Conservation (phyloP, 2,113 vertebrate species). For the Scopus umbretta region DNA sequence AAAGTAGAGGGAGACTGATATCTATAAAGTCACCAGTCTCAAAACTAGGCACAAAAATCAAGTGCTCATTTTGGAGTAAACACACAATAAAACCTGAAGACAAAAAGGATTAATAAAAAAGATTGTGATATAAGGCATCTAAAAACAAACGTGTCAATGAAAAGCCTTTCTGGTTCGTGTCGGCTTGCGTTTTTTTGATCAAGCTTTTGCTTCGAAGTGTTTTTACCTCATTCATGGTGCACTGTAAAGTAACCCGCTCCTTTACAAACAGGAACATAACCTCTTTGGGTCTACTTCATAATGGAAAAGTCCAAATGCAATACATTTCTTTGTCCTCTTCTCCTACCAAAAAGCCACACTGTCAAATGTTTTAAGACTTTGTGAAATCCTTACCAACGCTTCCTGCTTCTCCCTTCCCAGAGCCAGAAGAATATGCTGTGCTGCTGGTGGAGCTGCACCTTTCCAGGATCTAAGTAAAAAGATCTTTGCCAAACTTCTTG, state of each 20-base stretch:
- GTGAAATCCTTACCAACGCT: neutral
- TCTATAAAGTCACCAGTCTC: neutral
- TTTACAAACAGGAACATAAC: fast-evolving
- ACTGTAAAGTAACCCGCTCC: neutral
- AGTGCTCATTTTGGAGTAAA: neutral
- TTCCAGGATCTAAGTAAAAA: neutral
- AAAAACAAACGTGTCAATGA: neutral
- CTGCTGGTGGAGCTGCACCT: neutral
- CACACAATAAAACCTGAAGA: neutral
- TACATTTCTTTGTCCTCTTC: neutral
- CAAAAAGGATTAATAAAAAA: neutral
- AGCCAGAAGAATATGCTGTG: neutral
- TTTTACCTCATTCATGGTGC: neutral
- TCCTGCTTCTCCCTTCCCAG: neutral
- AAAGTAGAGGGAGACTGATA: neutral
- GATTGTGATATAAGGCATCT: neutral
- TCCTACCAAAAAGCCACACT: neutral
- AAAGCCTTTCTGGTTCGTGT: neutral
- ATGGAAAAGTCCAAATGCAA: too few species aligned
- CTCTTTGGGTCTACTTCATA: neutral
- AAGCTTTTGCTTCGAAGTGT: neutral
- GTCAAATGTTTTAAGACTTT: neutral
- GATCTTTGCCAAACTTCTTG: neutral
- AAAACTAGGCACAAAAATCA: neutral
- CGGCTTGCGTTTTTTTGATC: neutral